These are phyloP conservation scores for Chrysoperla carnea DNA, from an alignment of 1,140 invertebrate species.

Conservation along the genomic window DNA sequence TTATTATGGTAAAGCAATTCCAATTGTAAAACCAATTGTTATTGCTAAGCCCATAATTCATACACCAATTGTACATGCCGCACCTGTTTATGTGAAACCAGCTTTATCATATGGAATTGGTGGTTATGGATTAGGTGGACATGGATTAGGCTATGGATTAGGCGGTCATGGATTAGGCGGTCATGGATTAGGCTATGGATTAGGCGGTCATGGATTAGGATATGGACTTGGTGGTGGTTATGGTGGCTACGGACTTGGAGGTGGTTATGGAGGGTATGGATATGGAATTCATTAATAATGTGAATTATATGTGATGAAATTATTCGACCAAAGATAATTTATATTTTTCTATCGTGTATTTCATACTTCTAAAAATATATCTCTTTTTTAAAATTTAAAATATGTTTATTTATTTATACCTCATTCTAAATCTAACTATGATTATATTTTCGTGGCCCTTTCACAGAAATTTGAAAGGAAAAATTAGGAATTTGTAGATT, in stretches of 20 bases:
- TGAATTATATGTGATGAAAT: neutral
- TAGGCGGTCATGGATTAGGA: slow-evolving; percentile 2
- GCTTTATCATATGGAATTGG: slow-evolving; percentile 1
- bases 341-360: slow-evolving; percentile 1
- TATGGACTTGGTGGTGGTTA: slow-evolving; percentile 1
- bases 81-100: neutral
- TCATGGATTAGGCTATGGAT: too few relatives aligned
- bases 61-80: neutral
- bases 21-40: neutral
- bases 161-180: too few relatives aligned
- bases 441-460: too few relatives aligned
- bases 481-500: too few relatives aligned
- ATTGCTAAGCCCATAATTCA: neutral
- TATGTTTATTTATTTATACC: too few relatives aligned
- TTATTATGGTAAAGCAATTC: too few relatives aligned
- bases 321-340: neutral
- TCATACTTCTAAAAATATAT: too few relatives aligned
- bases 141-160: neutral
- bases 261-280: too few relatives aligned
- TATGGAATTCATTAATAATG: neutral
- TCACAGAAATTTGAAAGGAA: too few relatives aligned
- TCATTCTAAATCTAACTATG: too few relatives aligned
- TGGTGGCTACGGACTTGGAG: neutral
- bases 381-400: too few relatives aligned
- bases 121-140: slow-evolving; percentile 1